Base-by-base conservation (phyloP, 2,113 vertebrate species). In the Eurystomus gularis region DNA sequence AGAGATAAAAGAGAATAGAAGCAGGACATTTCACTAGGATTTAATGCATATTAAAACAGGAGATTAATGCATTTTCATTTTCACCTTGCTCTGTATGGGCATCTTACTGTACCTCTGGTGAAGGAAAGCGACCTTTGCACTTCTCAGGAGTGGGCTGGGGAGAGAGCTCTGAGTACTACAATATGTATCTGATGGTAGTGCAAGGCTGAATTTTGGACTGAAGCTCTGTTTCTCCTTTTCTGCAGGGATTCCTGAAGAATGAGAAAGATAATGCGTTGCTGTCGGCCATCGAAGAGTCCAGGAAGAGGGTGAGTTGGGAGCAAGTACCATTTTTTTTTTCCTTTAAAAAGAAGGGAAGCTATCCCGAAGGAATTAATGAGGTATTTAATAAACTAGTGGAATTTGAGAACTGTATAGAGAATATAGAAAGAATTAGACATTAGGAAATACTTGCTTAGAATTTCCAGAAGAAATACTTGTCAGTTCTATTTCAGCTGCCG, bases 241-340 rank as follows among this genome's bases (percentile, higher is more conserved):
- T 96, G 21, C 97, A 99, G 99, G 99, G 99, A 84, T 99, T 99
- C 98, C 95, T 99, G 92, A 99, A 99, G 97, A 99, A 99, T 96
- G 99, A 99, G 97, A 98, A 99, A 95, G 99, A 99, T 96, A 99
- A 99, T 98, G 99, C 99, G 44, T 97, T 99, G 91, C 97, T 99
- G 79, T 99, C 99, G 23, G 99, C 99, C 95, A 99, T 99, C 62
- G 99, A 99, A 94, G 99, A 99, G 96, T 99, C 99, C 35, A 98
- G 99, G 86, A 99, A 98, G 97, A 98, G 99, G 98, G 99, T 99
- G 97, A 98, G 99, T 98, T 90, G 55, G 61, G 39, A 55, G 29
- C 49, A 79, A 89, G 18, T 13, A 18, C 12, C 0, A 0, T 17
- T 60, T 88, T 58, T 60, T 88, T 58, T 82, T 19, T 13, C 7